Percentiles rank a stretch among this genome's conserved stretches.
Evolutionary conservation across 2,113 vertebrate genomes (phyloP).

Genomic region (Ramphastos sulfuratus): DNA sequence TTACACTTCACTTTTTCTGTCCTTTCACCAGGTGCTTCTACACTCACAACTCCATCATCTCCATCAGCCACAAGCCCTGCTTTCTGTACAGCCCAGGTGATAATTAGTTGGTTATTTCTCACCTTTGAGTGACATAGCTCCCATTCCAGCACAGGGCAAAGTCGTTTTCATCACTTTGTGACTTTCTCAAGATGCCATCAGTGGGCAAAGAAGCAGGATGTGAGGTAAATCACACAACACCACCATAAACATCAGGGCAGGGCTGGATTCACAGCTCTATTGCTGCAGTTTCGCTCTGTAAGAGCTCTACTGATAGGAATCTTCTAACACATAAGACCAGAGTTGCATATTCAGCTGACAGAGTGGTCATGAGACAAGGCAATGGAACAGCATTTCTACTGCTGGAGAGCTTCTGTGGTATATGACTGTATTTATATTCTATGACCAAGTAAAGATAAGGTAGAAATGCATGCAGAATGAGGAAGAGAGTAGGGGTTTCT

Average conservation of each 20-base stretch:
- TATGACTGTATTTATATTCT: not conserved
- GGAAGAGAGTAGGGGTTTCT: slow-evolving; percentile 47
- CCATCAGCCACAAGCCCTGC: not conserved
- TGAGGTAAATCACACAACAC: not conserved
- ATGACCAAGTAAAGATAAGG: not conserved
- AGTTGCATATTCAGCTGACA: not conserved
- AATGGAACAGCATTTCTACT: not conserved
- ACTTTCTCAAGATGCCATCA: slow-evolving; percentile 20
- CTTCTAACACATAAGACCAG: not conserved
- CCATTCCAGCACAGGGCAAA: not conserved
- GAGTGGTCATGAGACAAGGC: not conserved
- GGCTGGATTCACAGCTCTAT: not conserved
- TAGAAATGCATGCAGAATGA: not conserved
- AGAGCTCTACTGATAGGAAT: not conserved
- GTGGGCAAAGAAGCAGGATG: not conserved
- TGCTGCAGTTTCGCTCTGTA: not conserved
- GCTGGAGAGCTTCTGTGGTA: not conserved
- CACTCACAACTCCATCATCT: not conserved
- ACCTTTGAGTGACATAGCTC: not conserved
- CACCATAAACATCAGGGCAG: not conserved
- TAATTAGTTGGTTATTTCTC: slow-evolving; percentile 12
- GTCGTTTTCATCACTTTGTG: not conserved
- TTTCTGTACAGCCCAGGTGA: not conserved
- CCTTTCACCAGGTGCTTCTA: not conserved
- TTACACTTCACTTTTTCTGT: not conserved